phyloP scores from a whole-genome alignment of 2,113 vertebrate species.

The Thinocorus orbignyianus region DNA sequence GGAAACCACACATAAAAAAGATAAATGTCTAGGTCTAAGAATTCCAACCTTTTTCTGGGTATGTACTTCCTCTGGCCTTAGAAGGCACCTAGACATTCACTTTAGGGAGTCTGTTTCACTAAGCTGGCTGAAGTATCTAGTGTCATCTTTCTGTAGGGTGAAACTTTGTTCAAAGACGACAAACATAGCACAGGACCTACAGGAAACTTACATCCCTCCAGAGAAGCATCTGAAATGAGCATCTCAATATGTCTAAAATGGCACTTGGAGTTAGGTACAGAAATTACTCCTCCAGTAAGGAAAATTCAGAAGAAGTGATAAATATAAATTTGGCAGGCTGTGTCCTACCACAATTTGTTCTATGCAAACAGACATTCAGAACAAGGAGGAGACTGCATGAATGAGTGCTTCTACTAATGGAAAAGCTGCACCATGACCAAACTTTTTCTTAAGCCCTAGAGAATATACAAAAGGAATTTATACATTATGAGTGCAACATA shows the following conservation, averaged over 20 bases:
- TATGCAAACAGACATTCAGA: not conserved
- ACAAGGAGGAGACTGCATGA: not conserved
- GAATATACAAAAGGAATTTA: not conserved
- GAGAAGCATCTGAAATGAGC: not conserved
- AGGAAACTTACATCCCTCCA: not conserved
- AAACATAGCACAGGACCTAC: not conserved
- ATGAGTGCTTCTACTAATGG: not conserved
- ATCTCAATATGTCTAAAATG: not conserved
- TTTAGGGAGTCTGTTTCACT: not conserved
- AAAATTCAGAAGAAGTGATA: not conserved
- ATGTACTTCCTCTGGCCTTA: not conserved
- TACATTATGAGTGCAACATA: not conserved
- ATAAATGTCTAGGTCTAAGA: not conserved
- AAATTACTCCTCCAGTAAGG: not conserved
- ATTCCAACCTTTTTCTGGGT: not conserved
- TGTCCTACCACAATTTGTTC: not conserved
- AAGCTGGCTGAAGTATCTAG: not conserved
- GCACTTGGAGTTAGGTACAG: not conserved
- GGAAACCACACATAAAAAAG: not conserved
- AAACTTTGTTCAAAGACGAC: not conserved
- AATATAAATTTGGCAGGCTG: not conserved
- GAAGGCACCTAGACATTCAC: not conserved
- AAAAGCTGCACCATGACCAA: not conserved
- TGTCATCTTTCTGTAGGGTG: not conserved
- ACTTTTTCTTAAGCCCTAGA: not conserved